Percentiles rank a stretch among this genome's conserved stretches.
Evolutionary conservation across 2,888 invertebrate species (phyloP).

Genomic region (Drosophila longiperda): DNA sequence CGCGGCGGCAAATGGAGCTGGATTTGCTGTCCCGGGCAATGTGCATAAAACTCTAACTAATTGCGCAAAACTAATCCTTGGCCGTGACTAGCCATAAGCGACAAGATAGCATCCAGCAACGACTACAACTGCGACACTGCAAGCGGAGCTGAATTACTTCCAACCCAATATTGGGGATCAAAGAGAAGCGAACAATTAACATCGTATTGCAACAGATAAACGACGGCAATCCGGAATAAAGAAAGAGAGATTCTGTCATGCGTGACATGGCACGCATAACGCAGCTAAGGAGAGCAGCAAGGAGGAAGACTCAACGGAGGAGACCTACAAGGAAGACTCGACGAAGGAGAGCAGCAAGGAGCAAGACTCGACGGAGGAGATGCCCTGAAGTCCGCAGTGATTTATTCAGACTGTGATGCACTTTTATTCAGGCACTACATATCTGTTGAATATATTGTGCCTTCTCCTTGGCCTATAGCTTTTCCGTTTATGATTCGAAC

Average conservation of each 20-base stretch:
- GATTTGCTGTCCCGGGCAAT: conserved; percentile 42
- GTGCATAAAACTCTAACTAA: conserved; percentile 71
- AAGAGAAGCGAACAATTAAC: conserved; percentile 61
- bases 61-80: conserved; percentile 79
- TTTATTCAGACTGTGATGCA: not conserved
- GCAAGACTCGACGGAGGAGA: not conserved
- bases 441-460: not conserved
- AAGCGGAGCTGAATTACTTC: conserved; percentile 23
- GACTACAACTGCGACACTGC: not conserved
- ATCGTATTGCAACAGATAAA: conserved; percentile 38
- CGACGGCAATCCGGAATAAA: conserved; percentile 5
- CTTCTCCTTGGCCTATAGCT: not conserved
- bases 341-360: not conserved
- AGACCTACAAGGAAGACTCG: not conserved
- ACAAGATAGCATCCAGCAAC: not conserved
- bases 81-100: conserved; percentile 70
- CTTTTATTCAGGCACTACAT: not conserved
- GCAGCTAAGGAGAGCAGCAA: not conserved
- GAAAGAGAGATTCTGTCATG: conserved; percentile 21
- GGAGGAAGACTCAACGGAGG: not conserved
- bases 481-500: not conserved
- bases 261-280: conserved; percentile 26
- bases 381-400: not conserved
- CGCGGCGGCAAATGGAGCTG: conserved; percentile 46
- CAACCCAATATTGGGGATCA: conserved; percentile 49